Evolutionary conservation across 2,113 vertebrate species (phyloP).

Genomic region (Etheostoma cragini): DNA sequence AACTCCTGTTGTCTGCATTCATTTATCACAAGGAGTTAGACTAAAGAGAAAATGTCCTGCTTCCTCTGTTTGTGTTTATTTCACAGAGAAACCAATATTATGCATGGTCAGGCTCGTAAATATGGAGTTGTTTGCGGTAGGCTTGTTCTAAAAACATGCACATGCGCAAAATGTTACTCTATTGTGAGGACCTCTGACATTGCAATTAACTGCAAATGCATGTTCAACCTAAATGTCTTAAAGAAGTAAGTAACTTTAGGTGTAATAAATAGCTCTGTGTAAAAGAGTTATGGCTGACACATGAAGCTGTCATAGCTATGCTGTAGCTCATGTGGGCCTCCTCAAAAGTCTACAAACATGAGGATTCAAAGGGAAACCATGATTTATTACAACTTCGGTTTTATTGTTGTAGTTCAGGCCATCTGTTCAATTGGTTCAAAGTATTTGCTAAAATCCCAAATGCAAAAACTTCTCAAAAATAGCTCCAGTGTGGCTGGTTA

Average conservation of each 20-base stretch:
- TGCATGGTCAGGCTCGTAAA: slow-evolving; percentile 50
- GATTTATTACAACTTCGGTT: background rate
- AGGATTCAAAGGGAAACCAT: background rate
- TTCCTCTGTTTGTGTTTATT: slow-evolving; percentile 61
- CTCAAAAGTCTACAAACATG: background rate
- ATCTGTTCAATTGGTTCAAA: background rate
- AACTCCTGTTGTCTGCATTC: slow-evolving; percentile 18
- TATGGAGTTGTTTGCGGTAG: slow-evolving; percentile 28
- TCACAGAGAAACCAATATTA: slow-evolving; percentile 45
- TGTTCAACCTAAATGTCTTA: background rate
- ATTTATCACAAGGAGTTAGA: slow-evolving; percentile 53
- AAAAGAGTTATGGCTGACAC: background rate
- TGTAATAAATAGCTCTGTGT: background rate
- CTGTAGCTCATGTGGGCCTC: background rate
- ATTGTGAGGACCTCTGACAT: slow-evolving; percentile 17
- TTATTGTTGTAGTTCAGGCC: background rate
- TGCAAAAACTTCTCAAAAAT: background rate
- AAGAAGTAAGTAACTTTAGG: background rate
- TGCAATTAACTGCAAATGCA: slow-evolving; percentile 9
- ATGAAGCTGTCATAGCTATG: background rate
- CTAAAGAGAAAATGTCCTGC: slow-evolving; percentile 8
- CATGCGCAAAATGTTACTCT: background rate
- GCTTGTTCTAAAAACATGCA: slow-evolving; percentile 2
- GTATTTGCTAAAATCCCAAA: background rate
- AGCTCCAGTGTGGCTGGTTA: background rate